A percentile compares a stretch with the other conserved stretches of the same genome.
phyloP scores from a whole-genome alignment of 2,113 vertebrate genomes.

The Pituophis catenifer region DNA sequence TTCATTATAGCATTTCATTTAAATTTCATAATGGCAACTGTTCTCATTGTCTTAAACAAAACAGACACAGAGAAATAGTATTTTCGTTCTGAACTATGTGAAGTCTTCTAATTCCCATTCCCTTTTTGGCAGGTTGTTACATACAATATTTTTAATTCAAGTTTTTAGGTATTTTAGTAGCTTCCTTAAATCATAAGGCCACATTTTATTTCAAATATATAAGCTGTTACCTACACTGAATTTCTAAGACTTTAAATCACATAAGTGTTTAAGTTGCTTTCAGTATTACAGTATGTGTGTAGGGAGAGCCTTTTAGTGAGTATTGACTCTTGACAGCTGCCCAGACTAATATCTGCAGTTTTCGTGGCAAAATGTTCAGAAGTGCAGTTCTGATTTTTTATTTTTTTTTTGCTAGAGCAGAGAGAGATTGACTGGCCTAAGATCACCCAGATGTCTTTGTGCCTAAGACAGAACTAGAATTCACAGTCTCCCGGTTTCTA shows the following conservation, averaged over 20 bases:
- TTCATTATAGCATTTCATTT: neutral
- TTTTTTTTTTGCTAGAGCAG: neutral
- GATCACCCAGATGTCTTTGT: neutral
- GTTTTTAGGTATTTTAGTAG: neutral
- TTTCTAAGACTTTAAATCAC: neutral
- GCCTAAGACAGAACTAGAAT: neutral
- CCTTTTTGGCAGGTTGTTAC: neutral
- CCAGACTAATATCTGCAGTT: neutral
- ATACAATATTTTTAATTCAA: neutral
- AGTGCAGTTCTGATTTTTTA: neutral
- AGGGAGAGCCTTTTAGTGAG: neutral
- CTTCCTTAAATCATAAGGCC: neutral
- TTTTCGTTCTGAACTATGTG: neutral
- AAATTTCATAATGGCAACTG: neutral
- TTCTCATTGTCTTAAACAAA: neutral
- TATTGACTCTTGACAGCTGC: neutral
- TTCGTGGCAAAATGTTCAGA: neutral
- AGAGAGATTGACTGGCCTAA: neutral
- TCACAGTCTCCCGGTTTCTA: neutral
- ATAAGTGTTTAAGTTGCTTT: neutral
- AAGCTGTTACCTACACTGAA: neutral
- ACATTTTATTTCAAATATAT: neutral
- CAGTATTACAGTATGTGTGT: neutral
- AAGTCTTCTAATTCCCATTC: neutral
- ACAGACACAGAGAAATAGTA: neutral